phyloP scores from a whole-genome alignment of 2,113 vertebrate genomes.

The Epinephelus lanceolatus region DNA sequence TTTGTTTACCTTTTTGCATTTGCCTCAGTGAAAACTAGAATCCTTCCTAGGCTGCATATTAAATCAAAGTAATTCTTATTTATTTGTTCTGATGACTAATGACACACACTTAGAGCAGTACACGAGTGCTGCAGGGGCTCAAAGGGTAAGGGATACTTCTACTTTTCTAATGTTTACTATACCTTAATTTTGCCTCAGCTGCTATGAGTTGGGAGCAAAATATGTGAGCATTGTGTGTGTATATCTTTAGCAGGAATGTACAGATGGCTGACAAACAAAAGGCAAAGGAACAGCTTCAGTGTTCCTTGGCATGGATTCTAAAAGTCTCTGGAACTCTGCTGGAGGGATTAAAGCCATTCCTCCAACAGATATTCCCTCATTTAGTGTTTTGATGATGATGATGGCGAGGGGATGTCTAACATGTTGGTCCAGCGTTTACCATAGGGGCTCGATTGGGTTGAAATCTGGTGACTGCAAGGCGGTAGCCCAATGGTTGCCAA shows the following conservation, averaged over 20 bases:
- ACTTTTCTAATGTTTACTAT: background rate
- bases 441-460: background rate
- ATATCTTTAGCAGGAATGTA: slow-evolving; percentile 17
- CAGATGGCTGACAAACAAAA: slow-evolving; percentile 61
- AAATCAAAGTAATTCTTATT: slow-evolving; percentile 28
- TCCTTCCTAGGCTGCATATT: background rate
- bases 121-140: background rate
- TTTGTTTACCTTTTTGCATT: slow-evolving; percentile 41
- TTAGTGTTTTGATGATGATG: slow-evolving; percentile 13
- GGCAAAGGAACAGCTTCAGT: slow-evolving; percentile 13
- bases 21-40: background rate
- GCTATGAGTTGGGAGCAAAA: background rate
- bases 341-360: slow-evolving; percentile 41
- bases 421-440: slow-evolving; percentile 1
- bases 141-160: background rate
- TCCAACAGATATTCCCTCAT: slow-evolving; percentile 24
- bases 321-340: slow-evolving; percentile 22
- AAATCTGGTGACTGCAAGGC: background rate
- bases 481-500: background rate
- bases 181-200: background rate
- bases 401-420: background rate
- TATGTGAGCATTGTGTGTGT: background rate
- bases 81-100: slow-evolving; percentile 18
- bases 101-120: background rate
- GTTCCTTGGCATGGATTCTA: slow-evolving; percentile 35